Base-by-base conservation (phyloP, 2,113 vertebrate species). In the Crypturellus undulatus region DNA sequence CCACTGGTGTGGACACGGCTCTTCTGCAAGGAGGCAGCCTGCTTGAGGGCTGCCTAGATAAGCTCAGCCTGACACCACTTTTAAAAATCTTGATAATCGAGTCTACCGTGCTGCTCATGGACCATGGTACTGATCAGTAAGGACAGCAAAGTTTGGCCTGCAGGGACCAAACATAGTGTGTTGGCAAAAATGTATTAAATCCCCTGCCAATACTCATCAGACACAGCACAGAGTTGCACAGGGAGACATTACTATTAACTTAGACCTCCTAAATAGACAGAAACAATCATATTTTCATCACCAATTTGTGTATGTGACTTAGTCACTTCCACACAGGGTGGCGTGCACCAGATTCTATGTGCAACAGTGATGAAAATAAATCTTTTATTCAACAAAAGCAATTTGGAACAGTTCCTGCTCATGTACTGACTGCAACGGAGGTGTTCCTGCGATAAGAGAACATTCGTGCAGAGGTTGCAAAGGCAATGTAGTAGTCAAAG, bases 1-100 rank as follows among this genome's bases (percentile, higher is more conserved):
- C 5, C 45, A 49, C 36, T 36, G 67, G 15, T 28, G 30, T 10
- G 9, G 58, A 18, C 47, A n/a, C 0, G 0, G 45, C 3, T 75
- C 8, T 47, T 30, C 42, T 26, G 21, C 3, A n/a, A 58, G 18
- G 22, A 26, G 58, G 36, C 59, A 87, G 36, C 56, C 82, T 62
- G 32, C 19, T 62, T 77, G 79, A 56, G 47, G 30, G 54, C 12
- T 6, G 9, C 16, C 24, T 3, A 49, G 38, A 59, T n/a, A 76
- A 72, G 25, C 14, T 71, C 1, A 2, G 11, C 45, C 51, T 42
- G 40, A 51, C 54, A 38, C 21, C 5, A 86, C 79, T 71, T 65
- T 49, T 70, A 30, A 40, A 87, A 52, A 30, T 54, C 49, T 28
- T 76, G n/a, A 26, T 34, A 34, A 4, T 10, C 10, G 30, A 58